Evolutionary conservation across 1,140 invertebrate genomes (phyloP), one percentile per base, ranked within the genome.

Genomic region (Rhizoglyphus robini): DNA sequence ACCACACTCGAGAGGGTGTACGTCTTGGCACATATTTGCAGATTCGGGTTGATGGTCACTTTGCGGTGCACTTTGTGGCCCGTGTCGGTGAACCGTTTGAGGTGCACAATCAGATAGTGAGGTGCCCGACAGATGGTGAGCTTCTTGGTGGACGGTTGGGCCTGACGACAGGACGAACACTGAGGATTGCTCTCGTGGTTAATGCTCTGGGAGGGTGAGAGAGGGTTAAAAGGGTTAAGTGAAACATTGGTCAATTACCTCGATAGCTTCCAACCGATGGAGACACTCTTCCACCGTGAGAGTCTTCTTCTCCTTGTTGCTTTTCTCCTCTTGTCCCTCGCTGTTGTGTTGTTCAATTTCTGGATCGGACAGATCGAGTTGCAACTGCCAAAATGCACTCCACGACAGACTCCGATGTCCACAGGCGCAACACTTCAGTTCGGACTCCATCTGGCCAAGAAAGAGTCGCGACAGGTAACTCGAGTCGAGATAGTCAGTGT

Each of bases 351-450:
- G 3, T 4, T 34, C 15, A 38, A 34, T 32, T 1, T 60, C 58
- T 4, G 31, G 15, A 34, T 60, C 58, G 23, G 31, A 13, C 2
- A 60, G 32, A n/a, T 34, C 15, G 2, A 60, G 29, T 11, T 34
- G 15, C 27, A 60, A 27, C 15, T 60, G 58, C 58, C 58, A 60
- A 46, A 60, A 60, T 11, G 15, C n/a, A 60, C 29, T 60, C 58
- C 58, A 60, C 2, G 58, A 60, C 23, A 60, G 2, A 27, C 58
- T 60, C 23, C 8, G n/a, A 46, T 60, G 15, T n/a, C 27, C 1
- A 46, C 58, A 60, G 15, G 1, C 3, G 1, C 3, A 23, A 60
- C 58, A 60, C 11, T 18, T 29, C n/a, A 60, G 29, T 18, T 3
- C 1, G 2, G 58, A 32, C 29, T 60, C 58, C n/a, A 27, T 2